A percentile compares a stretch with the other conserved stretches of the same genome.
Conservation (phyloP, 1,140 invertebrate genomes). For the Artemia franciscana region DNA sequence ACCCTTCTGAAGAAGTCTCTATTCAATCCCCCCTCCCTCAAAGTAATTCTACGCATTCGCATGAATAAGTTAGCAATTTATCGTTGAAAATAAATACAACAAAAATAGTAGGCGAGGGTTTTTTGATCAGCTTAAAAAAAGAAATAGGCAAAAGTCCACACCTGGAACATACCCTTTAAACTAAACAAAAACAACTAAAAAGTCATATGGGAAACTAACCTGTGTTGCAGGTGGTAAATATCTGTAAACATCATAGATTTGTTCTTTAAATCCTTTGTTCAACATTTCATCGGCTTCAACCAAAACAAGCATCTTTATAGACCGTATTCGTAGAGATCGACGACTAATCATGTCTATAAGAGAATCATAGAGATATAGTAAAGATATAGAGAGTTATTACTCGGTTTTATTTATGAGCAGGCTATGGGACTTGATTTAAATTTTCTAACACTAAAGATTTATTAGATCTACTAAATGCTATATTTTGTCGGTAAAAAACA, state of each 20-base stretch:
- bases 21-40: no score
- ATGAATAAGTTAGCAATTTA: no score
- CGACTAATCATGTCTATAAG: slow-evolving; percentile 96
- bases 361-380: no score
- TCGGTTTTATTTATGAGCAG: no score
- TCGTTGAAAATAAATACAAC: slow-evolving; percentile 4
- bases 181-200: not conserved
- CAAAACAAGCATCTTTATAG: slow-evolving; percentile 94
- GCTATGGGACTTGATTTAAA: no score
- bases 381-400: no score
- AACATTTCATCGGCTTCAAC: slow-evolving; percentile 99
- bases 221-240: slow-evolving; percentile 95
- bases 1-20: no score
- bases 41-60: no score
- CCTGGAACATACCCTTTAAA: not conserved
- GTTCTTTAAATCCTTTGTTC: slow-evolving; percentile 98
- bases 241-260: slow-evolving; percentile 98
- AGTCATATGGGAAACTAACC: slow-evolving; percentile 15
- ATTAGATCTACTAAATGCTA: no score
- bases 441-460: no score
- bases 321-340: slow-evolving; percentile 71
- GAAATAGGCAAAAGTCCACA: slow-evolving; percentile 1
- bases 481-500: no score
- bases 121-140: not conserved
- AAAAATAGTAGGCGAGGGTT: not conserved